Percentiles rank a stretch among this genome's conserved stretches.
phyloP scores from a whole-genome alignment of 2,113 vertebrate genomes.

The Oreotrochilus melanogaster region DNA sequence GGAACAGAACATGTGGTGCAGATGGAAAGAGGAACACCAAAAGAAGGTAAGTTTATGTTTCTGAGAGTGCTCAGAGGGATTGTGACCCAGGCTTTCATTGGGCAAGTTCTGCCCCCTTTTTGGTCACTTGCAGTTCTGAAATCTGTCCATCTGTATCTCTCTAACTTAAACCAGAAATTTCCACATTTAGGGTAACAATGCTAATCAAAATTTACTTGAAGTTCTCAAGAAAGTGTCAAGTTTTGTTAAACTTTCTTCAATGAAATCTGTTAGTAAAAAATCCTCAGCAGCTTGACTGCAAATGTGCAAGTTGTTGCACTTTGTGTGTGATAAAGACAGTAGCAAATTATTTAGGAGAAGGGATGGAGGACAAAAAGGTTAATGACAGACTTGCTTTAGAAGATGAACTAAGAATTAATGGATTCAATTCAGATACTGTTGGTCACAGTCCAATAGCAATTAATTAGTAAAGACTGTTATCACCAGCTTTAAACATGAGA shows the following conservation, averaged over 20 bases:
- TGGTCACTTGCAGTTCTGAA: neutral
- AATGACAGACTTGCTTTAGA: conserved; percentile 51
- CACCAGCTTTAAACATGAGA: conserved; percentile 50
- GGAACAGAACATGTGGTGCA: neutral
- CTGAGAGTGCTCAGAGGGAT: neutral
- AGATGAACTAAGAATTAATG: conserved; percentile 48
- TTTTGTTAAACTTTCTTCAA: neutral
- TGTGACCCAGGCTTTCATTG: neutral
- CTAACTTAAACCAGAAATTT: neutral
- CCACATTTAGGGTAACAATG: neutral
- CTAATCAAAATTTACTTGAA: neutral
- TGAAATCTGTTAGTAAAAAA: neutral
- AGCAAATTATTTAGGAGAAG: neutral
- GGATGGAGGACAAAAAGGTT: conserved; percentile 47
- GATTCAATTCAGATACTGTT: conserved; percentile 19
- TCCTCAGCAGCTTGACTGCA: neutral
- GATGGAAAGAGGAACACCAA: neutral
- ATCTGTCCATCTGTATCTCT: neutral
- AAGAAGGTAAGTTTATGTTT: neutral
- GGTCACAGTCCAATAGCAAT: conserved; percentile 18
- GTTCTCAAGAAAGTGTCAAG: neutral
- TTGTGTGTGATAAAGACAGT: conserved; percentile 15
- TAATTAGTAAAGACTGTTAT: conserved; percentile 50
- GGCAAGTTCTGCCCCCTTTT: neutral
- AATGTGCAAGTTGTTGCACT: conserved; percentile 3